phyloP scores from a whole-genome alignment of 2,113 vertebrate species.

The Porphyrio hochstetteri region DNA sequence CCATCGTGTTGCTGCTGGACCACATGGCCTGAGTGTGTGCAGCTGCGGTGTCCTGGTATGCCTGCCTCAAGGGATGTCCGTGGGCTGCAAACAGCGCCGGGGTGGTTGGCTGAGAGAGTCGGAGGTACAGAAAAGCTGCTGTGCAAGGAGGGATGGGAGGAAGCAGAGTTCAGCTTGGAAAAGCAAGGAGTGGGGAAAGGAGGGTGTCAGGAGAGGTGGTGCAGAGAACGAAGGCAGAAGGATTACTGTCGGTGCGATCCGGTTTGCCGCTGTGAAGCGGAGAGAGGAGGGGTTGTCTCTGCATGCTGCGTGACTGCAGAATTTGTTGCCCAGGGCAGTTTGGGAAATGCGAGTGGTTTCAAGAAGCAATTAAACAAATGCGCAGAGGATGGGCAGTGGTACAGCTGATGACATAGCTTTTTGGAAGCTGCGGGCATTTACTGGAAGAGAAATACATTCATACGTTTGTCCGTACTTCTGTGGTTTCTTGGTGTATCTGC shows the following conservation, averaged over 20 bases:
- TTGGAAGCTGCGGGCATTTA: not conserved
- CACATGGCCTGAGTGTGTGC: fast-evolving
- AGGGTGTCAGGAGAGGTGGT: not conserved
- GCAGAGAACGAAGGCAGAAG: not conserved
- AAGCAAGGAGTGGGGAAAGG: not conserved
- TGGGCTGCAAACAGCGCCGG: fast-evolving
- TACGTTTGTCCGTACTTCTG: fast-evolving
- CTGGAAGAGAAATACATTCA: not conserved
- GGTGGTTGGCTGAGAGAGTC: fast-evolving
- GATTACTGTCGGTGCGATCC: fast-evolving
- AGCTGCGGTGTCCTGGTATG: fast-evolving
- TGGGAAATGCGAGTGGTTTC: not conserved
- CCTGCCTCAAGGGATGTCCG: not conserved
- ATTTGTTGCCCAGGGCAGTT: not conserved
- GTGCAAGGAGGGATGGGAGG: not conserved
- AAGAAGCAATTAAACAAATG: not conserved
- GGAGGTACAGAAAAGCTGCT: not conserved
- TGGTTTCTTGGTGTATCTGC: not conserved
- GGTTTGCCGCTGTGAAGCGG: not conserved
- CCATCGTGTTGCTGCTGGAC: not conserved
- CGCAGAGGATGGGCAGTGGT: not conserved
- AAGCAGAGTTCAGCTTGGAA: not conserved
- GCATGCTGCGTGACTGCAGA: fast-evolving
- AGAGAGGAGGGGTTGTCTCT: not conserved
- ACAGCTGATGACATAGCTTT: not conserved